Evolutionary conservation across 1,140 invertebrate genomes (phyloP), one percentile per base, ranked within the genome.

Genomic region (Lanistes nyassanus): DNA sequence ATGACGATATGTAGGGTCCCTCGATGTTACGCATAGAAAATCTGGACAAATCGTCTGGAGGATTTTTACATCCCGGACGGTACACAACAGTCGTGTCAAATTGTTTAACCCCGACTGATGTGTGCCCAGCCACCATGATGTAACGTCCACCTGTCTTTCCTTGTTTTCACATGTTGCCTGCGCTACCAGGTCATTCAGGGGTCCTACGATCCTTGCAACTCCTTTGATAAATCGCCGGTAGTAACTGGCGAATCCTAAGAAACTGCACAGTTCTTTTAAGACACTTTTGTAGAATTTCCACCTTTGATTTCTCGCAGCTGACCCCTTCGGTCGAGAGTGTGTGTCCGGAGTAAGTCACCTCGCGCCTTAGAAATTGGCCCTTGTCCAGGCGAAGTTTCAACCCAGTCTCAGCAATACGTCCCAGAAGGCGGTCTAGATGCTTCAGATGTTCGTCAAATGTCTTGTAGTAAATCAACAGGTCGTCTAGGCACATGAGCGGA

Each of bases 331-430:
- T n/a, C n/a, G n/a, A n/a, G n/a, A n/a, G n/a, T n/a, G n/a, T n/a
- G n/a, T n/a, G n/a, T n/a, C n/a, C n/a, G n/a, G n/a, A n/a, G n/a
- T n/a, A n/a, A n/a, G n/a, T n/a, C n/a, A n/a, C n/a, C 69, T 84
- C 70, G 9, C 56, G 34, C 53, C 75, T 39, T 16, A 82, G 78
- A 42, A 86, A 81, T 16, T 73, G 58, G 58, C 84, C 86, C 64
- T 87, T 87, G 23, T 51, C 62, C 16, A 76, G 72, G 16, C 81
- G 83, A 6, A 85, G 62, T 66, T 84, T 85, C 29, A 87, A 60
- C 3, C 78, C 79, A 62, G 13, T 60, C n/a, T n/a, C n/a, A n/a
- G n/a, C n/a, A n/a, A n/a, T n/a, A n/a, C n/a, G n/a, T n/a, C n/a
- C n/a, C n/a, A 86, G 80, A 16, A 86, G 77, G 51, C 81, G 90